Percentiles rank a stretch among this genome's conserved stretches.
Conservation (phyloP, 2,113 vertebrate species). For the Aptenodytes forsteri region DNA sequence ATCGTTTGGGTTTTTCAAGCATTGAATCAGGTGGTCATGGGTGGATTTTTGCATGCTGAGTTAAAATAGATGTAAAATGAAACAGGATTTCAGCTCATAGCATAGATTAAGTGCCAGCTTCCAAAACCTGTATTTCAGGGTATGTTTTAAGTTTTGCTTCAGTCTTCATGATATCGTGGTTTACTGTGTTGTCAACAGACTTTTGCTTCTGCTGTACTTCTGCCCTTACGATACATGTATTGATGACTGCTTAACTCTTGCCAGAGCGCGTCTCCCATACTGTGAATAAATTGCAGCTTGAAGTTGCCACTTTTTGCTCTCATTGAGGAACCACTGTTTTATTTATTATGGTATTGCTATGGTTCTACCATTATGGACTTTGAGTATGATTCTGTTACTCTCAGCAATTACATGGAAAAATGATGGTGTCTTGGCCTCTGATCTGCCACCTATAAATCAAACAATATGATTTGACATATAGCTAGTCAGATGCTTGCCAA, state of each 20-base stretch:
- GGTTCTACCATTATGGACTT: background rate
- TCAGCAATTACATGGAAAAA: background rate
- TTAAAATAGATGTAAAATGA: background rate
- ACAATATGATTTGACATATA: background rate
- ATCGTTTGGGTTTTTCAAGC: background rate
- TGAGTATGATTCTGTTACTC: background rate
- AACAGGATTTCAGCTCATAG: background rate
- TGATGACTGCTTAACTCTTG: constrained; percentile 23
- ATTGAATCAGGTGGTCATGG: background rate
- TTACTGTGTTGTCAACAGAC: background rate
- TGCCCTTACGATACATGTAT: background rate
- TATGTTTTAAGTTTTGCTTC: background rate
- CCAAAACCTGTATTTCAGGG: background rate
- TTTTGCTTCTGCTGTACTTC: constrained; percentile 4
- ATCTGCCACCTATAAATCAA: background rate
- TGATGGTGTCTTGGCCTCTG: background rate
- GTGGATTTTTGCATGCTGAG: background rate
- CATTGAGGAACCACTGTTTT: background rate
- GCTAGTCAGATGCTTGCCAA: background rate
- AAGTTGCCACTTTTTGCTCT: constrained; percentile 28
- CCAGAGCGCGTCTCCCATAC: background rate
- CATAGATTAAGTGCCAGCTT: background rate
- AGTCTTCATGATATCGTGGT: background rate
- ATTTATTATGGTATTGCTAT: background rate
- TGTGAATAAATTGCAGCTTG: constrained; percentile 44